These are phyloP conservation scores for Bos indicus DNA, from an alignment of 2,113 vertebrate genomes.

Conservation along the genomic window DNA sequence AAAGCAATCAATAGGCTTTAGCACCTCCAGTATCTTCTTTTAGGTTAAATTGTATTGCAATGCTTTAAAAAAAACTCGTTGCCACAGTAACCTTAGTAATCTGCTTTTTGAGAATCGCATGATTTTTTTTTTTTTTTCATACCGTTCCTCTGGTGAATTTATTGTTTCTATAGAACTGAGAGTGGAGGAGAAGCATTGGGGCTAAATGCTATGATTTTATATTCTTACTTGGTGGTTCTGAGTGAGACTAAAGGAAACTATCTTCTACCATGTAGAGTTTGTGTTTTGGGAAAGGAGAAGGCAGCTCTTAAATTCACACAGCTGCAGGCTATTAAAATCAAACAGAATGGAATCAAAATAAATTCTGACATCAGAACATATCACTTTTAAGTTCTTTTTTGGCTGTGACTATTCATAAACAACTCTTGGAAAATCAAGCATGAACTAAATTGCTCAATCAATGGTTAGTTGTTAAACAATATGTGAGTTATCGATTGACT, in stretches of 20 bases:
- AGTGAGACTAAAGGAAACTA: slow-evolving; percentile 55
- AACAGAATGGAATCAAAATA: slow-evolving; percentile 53
- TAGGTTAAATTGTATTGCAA: slow-evolving; percentile 2
- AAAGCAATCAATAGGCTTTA: slow-evolving; percentile 33
- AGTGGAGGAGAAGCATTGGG: background rate
- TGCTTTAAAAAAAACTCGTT: slow-evolving; percentile 26
- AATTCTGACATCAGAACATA: slow-evolving; percentile 47
- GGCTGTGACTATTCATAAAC: background rate
- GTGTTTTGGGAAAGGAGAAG: background rate
- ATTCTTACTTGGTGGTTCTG: slow-evolving; percentile 21
- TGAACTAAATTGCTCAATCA: background rate
- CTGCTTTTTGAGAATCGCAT: background rate
- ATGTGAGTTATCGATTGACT: background rate
- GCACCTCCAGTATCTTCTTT: slow-evolving; percentile 17
- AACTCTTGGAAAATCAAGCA: slow-evolving; percentile 21
- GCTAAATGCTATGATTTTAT: slow-evolving; percentile 37
- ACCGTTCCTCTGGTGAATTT: background rate
- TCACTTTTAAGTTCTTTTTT: slow-evolving; percentile 34
- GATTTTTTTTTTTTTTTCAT: background rate
- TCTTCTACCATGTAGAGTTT: slow-evolving; percentile 28
- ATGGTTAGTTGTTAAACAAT: slow-evolving; percentile 28
- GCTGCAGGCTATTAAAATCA: slow-evolving; percentile 51
- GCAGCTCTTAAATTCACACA: slow-evolving; percentile 28
- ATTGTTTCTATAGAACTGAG: slow-evolving; percentile 24
- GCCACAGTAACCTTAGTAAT: slow-evolving; percentile 33